Base-by-base conservation (phyloP, 2,888 invertebrate genomes). In the Abrostola tripartita region DNA sequence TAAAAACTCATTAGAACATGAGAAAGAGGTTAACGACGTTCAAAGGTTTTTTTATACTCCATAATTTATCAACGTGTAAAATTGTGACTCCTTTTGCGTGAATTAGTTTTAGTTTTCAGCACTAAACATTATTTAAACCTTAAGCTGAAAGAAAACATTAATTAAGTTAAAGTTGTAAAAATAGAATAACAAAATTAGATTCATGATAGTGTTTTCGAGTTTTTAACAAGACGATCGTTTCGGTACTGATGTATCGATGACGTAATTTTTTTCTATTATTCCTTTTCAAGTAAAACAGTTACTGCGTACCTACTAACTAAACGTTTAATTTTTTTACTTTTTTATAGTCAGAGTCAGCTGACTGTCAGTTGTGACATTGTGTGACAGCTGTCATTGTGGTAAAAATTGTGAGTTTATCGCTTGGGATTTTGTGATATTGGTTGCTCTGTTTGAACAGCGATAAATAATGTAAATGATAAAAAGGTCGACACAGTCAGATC, bases 1-100 rank as follows among this genome's bases (percentile, higher is more conserved):
- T 90, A 91, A 90, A 90, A 90, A 85, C 87, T 89, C 90, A 90
- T 91, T 88, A 91, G 85, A 81, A 66, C 70, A 64, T 65, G 69
- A 74, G 79, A 82, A 81, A 73, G 62, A 61, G 78, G 79, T 72
- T 77, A 78, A 73, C 76, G 74, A 68, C 76, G 65, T 66, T 57
- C 67, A 65, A 66, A 69, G 53, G 55, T 61, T 53, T 44, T 55
- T 52, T 52, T 55, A 8, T 11, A 5, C 11, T 36, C 12, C 49
- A 42, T n/a, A 35, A n/a, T n/a, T 12, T 53, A 42, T 52, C 4
- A 24, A 24, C 1, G 24, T 24, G 24, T 24, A 24, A 24, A 24
- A 1, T 24, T 4, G 24, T 24, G 24, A 24, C 4, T 24, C 24
- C 24, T 24, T 1, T 24, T 24, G 24, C 24, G 24, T 24, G 24